Base-by-base conservation (phyloP, 2,113 vertebrate species). In the Proterorhinus semilunaris region DNA sequence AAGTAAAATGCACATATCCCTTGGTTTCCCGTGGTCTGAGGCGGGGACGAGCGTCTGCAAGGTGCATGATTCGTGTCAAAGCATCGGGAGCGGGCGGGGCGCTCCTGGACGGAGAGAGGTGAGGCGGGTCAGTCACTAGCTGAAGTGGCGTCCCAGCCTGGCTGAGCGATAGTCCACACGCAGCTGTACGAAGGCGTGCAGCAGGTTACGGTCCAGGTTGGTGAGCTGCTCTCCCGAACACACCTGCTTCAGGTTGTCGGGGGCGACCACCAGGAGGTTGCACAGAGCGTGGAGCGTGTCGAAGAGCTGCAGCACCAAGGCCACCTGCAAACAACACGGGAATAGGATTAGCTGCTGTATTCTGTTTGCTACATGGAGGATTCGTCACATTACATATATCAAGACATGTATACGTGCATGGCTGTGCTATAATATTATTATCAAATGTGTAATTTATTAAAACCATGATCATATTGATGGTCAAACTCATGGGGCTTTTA, bases 211-310 rank as follows among this genome's bases (percentile, higher is more conserved):
- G 92, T 99, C 98, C 93, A 99, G 93, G 83, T 96, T 98, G 85
- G 96, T 98, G 79, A 99, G 95, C 70, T 99, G 98, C 86, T 99
- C 98, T 71, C 97, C 98, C 44, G 97, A 99, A 88, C 97, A 99
- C 69, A 99, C 96, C 89, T 99, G 98, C 90, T 99, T 99, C 81
- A 99, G 93, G 85, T 99, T 99, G 92, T 99, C 98, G 15, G 98
- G 97, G 72, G 96, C 96, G 50, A 98, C 98, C 11, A 99, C 97
- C 86, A 99, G 92, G 68, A 99, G 97, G 91, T 99, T 99, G 92
- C 97, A 99, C 81, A 99, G 96, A 79, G 97, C 96, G 68, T 99
- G 98, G 85, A 99, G 94, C 13, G 96, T 98, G 91, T 99, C 97
- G 72, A 99, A 99, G 81, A 99, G 98, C 76, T 98, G 97, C 85